These are phyloP conservation scores for Caenorhabditis latens DNA, from an alignment of 1,140 invertebrate genomes.

Conservation along the genomic window DNA sequence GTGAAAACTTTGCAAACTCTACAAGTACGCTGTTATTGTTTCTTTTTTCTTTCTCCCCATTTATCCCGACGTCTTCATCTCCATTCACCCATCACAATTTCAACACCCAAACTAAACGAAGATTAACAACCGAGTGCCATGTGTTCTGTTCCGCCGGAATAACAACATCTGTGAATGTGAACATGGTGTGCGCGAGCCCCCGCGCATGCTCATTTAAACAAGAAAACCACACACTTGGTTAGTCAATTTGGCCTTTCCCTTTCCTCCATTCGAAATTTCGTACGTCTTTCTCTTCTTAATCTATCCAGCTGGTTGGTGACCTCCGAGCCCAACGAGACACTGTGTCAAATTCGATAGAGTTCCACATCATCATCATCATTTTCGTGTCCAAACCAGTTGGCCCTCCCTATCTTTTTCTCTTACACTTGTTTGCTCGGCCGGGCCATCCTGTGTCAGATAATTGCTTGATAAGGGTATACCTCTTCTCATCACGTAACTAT, in stretches of 20 bases:
- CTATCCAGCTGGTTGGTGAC: slow-evolving; percentile 37
- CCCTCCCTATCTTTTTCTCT: neutral
- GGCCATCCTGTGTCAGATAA: neutral
- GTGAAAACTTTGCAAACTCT: neutral
- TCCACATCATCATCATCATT: neutral
- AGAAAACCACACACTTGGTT: slow-evolving; percentile 51
- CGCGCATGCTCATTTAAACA: slow-evolving; percentile 39
- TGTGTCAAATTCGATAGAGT: neutral
- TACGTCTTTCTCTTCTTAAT: neutral
- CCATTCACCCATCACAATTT: neutral
- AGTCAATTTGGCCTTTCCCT: slow-evolving; percentile 46
- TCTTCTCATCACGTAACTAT: neutral
- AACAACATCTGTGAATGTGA: slow-evolving; percentile 54
- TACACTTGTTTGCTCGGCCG: neutral
- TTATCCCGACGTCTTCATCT: neutral
- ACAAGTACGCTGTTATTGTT: neutral
- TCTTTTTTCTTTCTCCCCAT: neutral
- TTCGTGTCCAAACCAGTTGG: neutral
- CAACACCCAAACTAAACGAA: neutral
- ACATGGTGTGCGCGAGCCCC: slow-evolving; percentile 7
- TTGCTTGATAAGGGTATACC: neutral
- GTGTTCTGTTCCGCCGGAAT: slow-evolving; percentile 3
- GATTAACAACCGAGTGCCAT: slow-evolving; percentile 37
- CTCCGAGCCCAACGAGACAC: neutral
- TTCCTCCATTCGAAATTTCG: neutral